Evolutionary conservation across 1,140 invertebrate species (phyloP), one percentile per base, ranked within the genome.

Genomic region (Argopecten irradians): DNA sequence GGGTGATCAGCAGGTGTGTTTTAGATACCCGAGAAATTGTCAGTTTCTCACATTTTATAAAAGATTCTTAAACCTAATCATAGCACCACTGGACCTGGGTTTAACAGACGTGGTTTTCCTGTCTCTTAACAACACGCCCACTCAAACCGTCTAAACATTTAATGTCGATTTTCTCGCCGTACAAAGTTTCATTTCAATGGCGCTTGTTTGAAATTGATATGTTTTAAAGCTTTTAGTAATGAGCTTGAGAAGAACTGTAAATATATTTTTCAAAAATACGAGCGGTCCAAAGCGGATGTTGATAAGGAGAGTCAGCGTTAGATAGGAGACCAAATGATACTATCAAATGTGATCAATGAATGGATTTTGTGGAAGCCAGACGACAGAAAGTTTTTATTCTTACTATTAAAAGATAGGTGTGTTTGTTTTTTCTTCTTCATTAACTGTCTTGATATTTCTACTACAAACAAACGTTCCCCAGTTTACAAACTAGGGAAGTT

Each of bases 31-130:
- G 55, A 71, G 55, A 71, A 71, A 71, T 71, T 71, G n/a, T n/a
- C 55, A 71, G n/a, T 71, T 71, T 71, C 55, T 71, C 55, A 71
- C 55, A n/a, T 71, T 71, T 71, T 71, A 71, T 71, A 71, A 71
- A 71, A 28, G n/a, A 55, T 7, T 71, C 55, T 71, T 46, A 71
- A n/a, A 71, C 22, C 28, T 71, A 71, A 71, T 71, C 55, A 71
- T 71, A 71, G 55, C 1, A 71, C 55, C 55, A 71, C 7, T n/a
- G 11, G 22, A 71, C 22, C 8, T 71, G 22, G 5, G n/a, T 71
- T n/a, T 71, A 5, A 16, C 55, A 71, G 55, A 71, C 55, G 55
- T 71, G 55, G n/a, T 71, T 71, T 71, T 71, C 22, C 55, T 71
- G 55, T 71, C 55, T 16, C n/a, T 71, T n/a, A 71, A 5, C 5